Evolutionary conservation across 2,797 vertebrate species (phyloP), one percentile per base, ranked within the genome.

Genomic region (Calcarius lapponicus): DNA sequence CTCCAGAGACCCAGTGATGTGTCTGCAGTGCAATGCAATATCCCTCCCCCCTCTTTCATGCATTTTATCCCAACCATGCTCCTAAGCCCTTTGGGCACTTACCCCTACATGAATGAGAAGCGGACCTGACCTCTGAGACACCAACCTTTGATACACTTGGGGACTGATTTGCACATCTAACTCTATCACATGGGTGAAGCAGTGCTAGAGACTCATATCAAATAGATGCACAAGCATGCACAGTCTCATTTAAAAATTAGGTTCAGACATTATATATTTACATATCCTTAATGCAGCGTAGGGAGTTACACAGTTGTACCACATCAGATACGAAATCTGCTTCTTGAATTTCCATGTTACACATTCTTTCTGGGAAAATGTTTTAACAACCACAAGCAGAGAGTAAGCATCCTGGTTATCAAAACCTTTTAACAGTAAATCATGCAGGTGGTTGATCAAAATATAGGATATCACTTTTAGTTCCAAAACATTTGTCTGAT

Each of bases 391-490:
- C 96, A 88, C 97, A 95, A 97, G 97, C 97, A 95, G 97, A 96
- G 90, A 97, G 91, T 96, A 95, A 97, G 95, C 91, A 93, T 96
- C 85, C 92, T 95, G 91, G 40, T 95, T 96, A 97, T 97, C 95
- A 97, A 97, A 98, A 97, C 29, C 90, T 51, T 61, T 94, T 89
- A 95, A 64, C 32, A 67, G 93, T 86, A 97, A 97, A 95, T 84
- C 97, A 96, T 95, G 96, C 97, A 96, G 90, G 74, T 74, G 84
- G 76, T 64, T 96, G 96, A 95, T 94, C 93, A 97, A 97, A 97
- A 97, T 94, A 96, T 34, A 90, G 75, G 95, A 92, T 28, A 88
- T 76, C 40, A 80, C 67, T 88, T 96, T 84, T 71, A 93, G 86
- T 92, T 97, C 93, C 81, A 97, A 97, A 97, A 97, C 75, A 34